Evolutionary conservation across 2,797 vertebrate genomes (phyloP), one percentile per base, ranked within the genome.

Genomic region (Spatula versicolor): DNA sequence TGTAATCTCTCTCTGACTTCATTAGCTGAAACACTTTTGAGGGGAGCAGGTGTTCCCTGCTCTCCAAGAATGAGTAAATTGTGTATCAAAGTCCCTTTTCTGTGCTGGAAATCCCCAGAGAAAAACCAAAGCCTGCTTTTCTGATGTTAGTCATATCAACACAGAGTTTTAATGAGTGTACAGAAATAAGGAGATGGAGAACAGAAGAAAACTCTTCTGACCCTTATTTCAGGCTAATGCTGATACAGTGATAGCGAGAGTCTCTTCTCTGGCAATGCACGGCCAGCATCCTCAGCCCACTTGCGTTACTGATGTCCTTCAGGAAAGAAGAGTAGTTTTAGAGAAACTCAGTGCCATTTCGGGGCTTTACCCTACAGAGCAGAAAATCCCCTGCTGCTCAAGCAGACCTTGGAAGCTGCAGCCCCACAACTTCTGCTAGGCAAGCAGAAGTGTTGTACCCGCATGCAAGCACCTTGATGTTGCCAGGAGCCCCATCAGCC

Each of bases 81-180:
- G 1, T 8, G 35, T 39, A 86, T 23, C 46, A 9, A 58, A 71
- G 46, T 83, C 67, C 59, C 52, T 84, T 67, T 26, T 46, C 21
- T 19, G 2, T 2, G 3, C 48, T 93, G 95, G 95, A 95, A 95
- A 95, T 71, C 86, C 95, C 94, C 95, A 37, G 21, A 93, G 56
- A 81, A 93, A 95, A 86, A 67, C 16, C 83, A 91, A 89, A 92
- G 16, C 13, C 28, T 59, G 5, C 30, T 83, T 91, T 81, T 30
- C 67, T 31, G 19, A 10, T 80, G 25, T 88, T 84, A 92, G 39
- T 96, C 77, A 90, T 52, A 50, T 52, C 66, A 73, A 21, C 41
- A 15, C 2, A 25, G 18, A 5, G 15, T 48, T 81, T 28, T 22
- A 60, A 73, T 16, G 80, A 76, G 37, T 35, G 59, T 26, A 63